These are phyloP conservation scores for Lasioglossum albipes DNA, from an alignment of 1,140 invertebrate genomes.

Conservation along the genomic window DNA sequence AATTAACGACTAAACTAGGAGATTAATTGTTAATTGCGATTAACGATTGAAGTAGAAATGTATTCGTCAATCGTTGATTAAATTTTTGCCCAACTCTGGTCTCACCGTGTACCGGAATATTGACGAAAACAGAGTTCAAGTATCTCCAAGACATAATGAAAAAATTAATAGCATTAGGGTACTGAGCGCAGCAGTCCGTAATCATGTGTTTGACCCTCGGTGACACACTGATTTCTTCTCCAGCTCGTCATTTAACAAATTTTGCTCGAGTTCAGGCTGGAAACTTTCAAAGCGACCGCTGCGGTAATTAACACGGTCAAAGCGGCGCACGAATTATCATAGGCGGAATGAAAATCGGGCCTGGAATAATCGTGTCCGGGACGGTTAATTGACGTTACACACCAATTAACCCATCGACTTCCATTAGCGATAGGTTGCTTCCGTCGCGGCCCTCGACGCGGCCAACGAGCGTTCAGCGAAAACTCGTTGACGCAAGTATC, in stretches of 20 bases:
- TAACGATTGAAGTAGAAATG: too few relatives aligned
- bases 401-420: slow-evolving; percentile 60
- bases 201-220: too few relatives aligned
- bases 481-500: slow-evolving; percentile 15
- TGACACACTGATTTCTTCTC: not conserved
- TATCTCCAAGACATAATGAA: too few relatives aligned
- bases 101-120: too few relatives aligned
- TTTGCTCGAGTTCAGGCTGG: not conserved
- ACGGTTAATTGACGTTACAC: slow-evolving; percentile 53
- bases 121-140: too few relatives aligned
- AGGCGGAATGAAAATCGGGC: slow-evolving; percentile 45
- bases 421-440: slow-evolving; percentile 43
- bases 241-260: not conserved
- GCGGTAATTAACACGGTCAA: slow-evolving; percentile 57
- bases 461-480: slow-evolving; percentile 1
- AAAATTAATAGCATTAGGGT: too few relatives aligned
- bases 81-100: too few relatives aligned
- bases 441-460: slow-evolving; percentile 20
- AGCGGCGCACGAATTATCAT: slow-evolving; percentile 57
- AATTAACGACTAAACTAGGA: too few relatives aligned
- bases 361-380: slow-evolving; percentile 52
- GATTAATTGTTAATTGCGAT: too few relatives aligned
- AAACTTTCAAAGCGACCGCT: slow-evolving; percentile 15
- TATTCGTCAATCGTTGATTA: too few relatives aligned
- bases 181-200: too few relatives aligned